These are phyloP conservation scores for Protosalanx chinensis DNA, from an alignment of 2,797 vertebrate species.

Conservation along the genomic window DNA sequence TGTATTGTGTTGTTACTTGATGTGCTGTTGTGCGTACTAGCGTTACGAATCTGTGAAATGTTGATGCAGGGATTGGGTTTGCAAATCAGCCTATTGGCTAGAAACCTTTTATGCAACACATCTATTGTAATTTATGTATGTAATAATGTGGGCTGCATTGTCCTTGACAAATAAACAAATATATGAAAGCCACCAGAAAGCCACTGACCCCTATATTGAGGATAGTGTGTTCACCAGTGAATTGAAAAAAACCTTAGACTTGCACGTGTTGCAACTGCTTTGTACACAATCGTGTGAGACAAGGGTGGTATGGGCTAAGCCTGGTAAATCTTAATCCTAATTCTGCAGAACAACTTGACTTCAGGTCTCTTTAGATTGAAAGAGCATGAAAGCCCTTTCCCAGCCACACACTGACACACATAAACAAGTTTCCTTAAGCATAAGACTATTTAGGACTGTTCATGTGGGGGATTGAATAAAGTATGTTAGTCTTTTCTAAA, in stretches of 20 bases:
- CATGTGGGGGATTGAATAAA: background rate
- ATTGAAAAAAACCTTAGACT: background rate
- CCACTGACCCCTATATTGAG: no score
- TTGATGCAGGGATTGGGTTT: no score
- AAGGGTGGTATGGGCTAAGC: slow-evolving; percentile 31
- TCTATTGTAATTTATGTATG: no score
- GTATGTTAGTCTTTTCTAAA: slow-evolving; percentile 20
- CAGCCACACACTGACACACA: slow-evolving; percentile 56
- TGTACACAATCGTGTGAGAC: background rate
- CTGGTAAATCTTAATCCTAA: slow-evolving; percentile 62
- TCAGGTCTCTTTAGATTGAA: slow-evolving; percentile 60
- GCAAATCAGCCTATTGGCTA: no score
- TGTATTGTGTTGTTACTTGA: no score
- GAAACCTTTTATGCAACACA: no score
- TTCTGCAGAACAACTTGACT: slow-evolving; percentile 60
- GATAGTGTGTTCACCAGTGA: background rate
- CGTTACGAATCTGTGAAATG: no score
- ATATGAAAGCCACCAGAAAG: no score
- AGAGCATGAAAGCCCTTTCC: slow-evolving; percentile 50
- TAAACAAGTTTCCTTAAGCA: slow-evolving; percentile 27
- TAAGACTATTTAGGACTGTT: background rate
- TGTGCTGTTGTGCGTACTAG: no score
- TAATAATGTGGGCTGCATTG: no score
- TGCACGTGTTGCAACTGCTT: slow-evolving; percentile 25
- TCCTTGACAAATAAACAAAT: no score